These are phyloP conservation scores for Bothrops jararaca DNA, from an alignment of 2,113 vertebrate genomes.

Conservation along the genomic window DNA sequence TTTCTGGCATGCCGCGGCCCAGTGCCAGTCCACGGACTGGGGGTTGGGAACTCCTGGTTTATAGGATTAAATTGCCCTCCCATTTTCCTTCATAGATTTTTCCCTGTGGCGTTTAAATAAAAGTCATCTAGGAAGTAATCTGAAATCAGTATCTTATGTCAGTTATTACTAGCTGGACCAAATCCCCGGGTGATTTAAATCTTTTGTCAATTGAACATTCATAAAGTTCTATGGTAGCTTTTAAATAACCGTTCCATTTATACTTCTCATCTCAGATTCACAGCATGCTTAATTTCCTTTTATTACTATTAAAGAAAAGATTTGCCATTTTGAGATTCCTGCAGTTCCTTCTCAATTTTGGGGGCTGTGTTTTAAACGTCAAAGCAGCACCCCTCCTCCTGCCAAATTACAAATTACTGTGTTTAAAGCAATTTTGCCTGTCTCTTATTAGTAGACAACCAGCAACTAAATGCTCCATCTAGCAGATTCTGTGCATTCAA, in stretches of 20 bases:
- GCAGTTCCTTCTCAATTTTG: background rate
- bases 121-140: slow-evolving; percentile 12
- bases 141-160: background rate
- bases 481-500: slow-evolving; percentile 4
- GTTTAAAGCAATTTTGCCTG: slow-evolving; percentile 21
- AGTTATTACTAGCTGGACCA: background rate
- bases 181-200: background rate
- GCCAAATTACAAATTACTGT: slow-evolving; percentile 7
- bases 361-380: background rate
- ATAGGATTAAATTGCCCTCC: background rate
- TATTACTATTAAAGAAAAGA: background rate
- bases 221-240: background rate
- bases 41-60: no score
- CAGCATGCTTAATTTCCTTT: background rate
- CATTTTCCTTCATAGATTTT: background rate
- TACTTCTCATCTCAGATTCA: background rate
- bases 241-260: slow-evolving; percentile 20
- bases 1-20: no score
- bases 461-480: slow-evolving; percentile 15
- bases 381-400: slow-evolving; percentile 9
- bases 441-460: background rate
- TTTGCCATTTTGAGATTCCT: background rate
- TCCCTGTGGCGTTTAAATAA: background rate
- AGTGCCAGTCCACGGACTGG: no score
- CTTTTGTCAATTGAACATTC: slow-evolving; percentile 10